Conservation (phyloP, 1,140 invertebrate genomes). For the Cotesia typhae region DNA sequence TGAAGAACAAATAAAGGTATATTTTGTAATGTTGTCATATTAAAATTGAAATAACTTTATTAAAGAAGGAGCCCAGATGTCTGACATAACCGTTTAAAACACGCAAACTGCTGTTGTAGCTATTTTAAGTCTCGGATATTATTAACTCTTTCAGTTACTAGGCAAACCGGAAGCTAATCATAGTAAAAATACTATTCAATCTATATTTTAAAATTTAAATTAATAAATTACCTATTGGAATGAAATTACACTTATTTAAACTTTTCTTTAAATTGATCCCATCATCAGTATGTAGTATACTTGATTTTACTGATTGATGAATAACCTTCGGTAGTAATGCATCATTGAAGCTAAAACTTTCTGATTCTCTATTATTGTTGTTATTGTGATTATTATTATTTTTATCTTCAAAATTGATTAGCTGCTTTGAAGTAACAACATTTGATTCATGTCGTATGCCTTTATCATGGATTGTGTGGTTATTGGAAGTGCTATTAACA, state of each 20-base stretch:
- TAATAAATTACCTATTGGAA: conserved; percentile 46
- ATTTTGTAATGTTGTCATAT: conserved; percentile 54
- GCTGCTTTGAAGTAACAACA: conserved; percentile 38
- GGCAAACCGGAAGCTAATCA: conserved; percentile 32
- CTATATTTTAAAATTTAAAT: conserved; percentile 16
- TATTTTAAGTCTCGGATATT: conserved; percentile 62
- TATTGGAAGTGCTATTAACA: conserved; percentile 38
- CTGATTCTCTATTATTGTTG: conserved; percentile 26
- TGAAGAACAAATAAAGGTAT: conserved; percentile 61
- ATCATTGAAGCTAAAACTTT: conserved; percentile 28
- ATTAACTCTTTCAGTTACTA: conserved; percentile 47
- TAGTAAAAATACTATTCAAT: conserved; percentile 32
- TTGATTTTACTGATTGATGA: conserved; percentile 45
- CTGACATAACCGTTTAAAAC: conserved; percentile 28
- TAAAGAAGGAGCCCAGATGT: conserved; percentile 39
- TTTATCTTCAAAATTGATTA: conserved; percentile 44
- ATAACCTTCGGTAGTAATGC: conserved; percentile 46
- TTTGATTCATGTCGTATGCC: conserved; percentile 39
- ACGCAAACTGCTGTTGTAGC: conserved; percentile 35
- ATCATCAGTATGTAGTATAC: conserved; percentile 43
- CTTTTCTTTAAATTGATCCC: conserved; percentile 42
- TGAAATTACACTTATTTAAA: conserved; percentile 41
- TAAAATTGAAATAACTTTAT: conserved; percentile 48
- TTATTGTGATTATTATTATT: conserved; percentile 52
- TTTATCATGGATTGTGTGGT: conserved; percentile 43